phyloP scores from a whole-genome alignment of 2,888 invertebrate genomes.

The Tipula lateralis region DNA sequence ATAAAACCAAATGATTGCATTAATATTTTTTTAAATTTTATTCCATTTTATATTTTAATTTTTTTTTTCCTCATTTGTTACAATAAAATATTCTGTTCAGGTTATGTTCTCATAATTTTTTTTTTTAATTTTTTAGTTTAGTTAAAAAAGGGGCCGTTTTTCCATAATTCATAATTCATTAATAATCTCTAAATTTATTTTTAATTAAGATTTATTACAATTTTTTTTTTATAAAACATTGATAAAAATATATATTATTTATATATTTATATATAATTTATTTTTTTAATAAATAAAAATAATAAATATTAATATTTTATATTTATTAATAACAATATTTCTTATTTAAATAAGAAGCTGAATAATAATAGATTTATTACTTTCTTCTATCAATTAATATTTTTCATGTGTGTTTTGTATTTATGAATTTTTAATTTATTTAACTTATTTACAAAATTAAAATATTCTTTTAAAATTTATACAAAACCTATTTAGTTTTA shows the following conservation, averaged over 20 bases:
- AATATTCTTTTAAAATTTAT: neutral
- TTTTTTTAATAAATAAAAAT: too few species aligned
- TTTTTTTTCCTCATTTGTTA: neutral
- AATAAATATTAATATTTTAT: neutral
- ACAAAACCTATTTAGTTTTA: neutral
- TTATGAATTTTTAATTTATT: neutral
- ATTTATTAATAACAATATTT: neutral
- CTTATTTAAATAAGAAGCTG: neutral
- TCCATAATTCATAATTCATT: neutral
- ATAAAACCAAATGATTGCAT: neutral
- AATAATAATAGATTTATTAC: neutral
- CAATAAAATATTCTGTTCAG: neutral
- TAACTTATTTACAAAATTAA: neutral
- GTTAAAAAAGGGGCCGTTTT: conserved; percentile 2
- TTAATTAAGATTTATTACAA: neutral
- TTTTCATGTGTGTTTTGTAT: neutral
- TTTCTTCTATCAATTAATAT: neutral
- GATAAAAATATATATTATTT: neutral
- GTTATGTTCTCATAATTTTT: neutral
- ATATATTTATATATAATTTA: neutral
- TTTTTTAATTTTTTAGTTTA: neutral
- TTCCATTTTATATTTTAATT: neutral
- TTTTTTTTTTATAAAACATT: conserved; percentile 20
- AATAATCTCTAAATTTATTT: neutral
- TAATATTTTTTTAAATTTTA: neutral